Percentiles rank a stretch among this genome's conserved stretches.
These are phyloP conservation scores for Tetrax tetrax DNA, from an alignment of 2,113 vertebrate species.

Conservation along the genomic window DNA sequence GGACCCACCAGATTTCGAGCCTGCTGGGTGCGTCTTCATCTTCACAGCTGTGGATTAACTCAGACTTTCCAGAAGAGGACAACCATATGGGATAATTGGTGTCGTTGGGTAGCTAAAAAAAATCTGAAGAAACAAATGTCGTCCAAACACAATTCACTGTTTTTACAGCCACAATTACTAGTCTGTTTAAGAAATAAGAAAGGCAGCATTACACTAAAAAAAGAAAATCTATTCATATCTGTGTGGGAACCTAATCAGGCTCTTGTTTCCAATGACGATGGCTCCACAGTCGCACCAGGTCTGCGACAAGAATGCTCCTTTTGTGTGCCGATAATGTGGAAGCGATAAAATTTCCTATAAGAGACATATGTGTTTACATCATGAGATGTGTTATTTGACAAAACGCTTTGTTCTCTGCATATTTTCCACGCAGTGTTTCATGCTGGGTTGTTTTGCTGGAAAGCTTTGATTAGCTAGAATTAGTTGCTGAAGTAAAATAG, in stretches of 20 bases:
- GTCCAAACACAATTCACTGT: conserved; percentile 75
- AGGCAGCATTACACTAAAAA: conserved; percentile 78
- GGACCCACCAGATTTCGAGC: conserved; percentile 77
- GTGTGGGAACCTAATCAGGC: conserved; percentile 95
- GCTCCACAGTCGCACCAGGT: conserved; percentile 85
- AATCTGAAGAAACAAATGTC: conserved; percentile 77
- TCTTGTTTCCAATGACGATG: conserved; percentile 92
- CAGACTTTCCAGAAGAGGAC: conserved; percentile 80
- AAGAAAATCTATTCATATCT: conserved; percentile 89
- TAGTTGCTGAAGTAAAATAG: conserved; percentile 81
- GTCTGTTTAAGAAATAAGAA: conserved; percentile 86
- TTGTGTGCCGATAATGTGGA: conserved; percentile 87
- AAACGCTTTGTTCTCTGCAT: conserved; percentile 87
- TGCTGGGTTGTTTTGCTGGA: conserved; percentile 79
- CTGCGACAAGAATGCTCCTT: conserved; percentile 89
- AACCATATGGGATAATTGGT: conserved; percentile 77
- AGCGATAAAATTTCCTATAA: conserved; percentile 91
- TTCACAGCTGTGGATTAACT: conserved; percentile 84
- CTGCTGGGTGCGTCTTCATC: conserved; percentile 76
- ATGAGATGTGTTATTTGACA: conserved; percentile 87
- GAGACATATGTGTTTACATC: conserved; percentile 92
- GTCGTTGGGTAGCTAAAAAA: conserved; percentile 72
- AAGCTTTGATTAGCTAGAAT: conserved; percentile 82
- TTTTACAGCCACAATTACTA: conserved; percentile 86
- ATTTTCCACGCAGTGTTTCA: conserved; percentile 79